A percentile compares a stretch with the other conserved stretches of the same genome.
These are phyloP conservation scores for Camponotus floridanus DNA, from an alignment of 1,140 invertebrate genomes.

Conservation along the genomic window DNA sequence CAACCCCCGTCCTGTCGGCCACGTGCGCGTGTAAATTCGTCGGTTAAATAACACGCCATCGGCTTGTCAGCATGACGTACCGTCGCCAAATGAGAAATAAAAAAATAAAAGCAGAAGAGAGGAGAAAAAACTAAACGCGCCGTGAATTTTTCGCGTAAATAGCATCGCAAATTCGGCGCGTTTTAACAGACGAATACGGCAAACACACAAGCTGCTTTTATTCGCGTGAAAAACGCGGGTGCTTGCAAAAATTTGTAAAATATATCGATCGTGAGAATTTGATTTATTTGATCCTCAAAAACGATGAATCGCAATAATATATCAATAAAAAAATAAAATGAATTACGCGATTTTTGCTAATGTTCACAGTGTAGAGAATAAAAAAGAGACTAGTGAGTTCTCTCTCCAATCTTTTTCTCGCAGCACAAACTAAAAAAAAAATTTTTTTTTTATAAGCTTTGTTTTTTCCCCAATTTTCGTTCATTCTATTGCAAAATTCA, in stretches of 20 bases:
- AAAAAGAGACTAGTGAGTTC: background rate
- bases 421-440: background rate
- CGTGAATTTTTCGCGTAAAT: slow-evolving; percentile 56
- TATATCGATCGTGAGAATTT: slow-evolving; percentile 17
- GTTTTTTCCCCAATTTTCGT: slow-evolving; percentile 9
- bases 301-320: background rate
- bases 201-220: slow-evolving; percentile 40
- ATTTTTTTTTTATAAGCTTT: background rate
- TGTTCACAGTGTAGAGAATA: background rate
- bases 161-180: slow-evolving; percentile 26
- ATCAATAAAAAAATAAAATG: slow-evolving; percentile 30
- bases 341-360: background rate
- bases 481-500: background rate
- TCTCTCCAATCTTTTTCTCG: background rate
- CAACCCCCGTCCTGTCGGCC: background rate
- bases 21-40: slow-evolving; percentile 36
- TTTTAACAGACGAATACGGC: slow-evolving; percentile 5
- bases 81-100: background rate
- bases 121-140: background rate
- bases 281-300: background rate
- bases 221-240: background rate
- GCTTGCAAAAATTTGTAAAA: slow-evolving; percentile 38
- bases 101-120: background rate
- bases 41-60: slow-evolving; percentile 47
- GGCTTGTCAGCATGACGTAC: slow-evolving; percentile 45